Base-by-base conservation (phyloP, 1,140 invertebrate species). In the Calephelis virginiensis region DNA sequence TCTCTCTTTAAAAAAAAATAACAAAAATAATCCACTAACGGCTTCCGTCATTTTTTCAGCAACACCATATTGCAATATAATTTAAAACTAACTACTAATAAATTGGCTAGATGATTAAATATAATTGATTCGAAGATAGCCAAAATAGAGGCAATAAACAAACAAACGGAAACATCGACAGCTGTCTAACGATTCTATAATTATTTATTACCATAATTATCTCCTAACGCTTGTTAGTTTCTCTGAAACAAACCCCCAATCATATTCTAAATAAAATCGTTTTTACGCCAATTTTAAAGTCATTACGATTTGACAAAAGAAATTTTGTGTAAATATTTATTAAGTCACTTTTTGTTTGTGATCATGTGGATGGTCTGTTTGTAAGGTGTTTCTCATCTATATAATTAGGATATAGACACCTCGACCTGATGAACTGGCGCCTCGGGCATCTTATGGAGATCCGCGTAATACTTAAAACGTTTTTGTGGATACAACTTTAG, bases 151-250 rank as follows among this genome's bases (percentile, higher is more conserved):
- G 76, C 76, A 81, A 80, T 77, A 88, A 86, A 89, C 85, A 85
- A 80, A 83, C 82, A 84, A 73, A 80, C 81, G 74, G 75, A 63
- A 66, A 68, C 67, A 76, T 71, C 73, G 74, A 72, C 85, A 88
- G 79, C 84, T 88, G 85, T 76, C 84, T 81, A 83, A 84, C 81
- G 82, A 83, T 82, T 81, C 71, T 80, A 80, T 75, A 83, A 81
- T 78, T 83, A 88, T 90, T 90, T 88, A 90, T 88, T 85, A 82
- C 79, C 74, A 75, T 81, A 81, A 86, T 86, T 82, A 77, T 78
- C 71, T 74, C 74, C 77, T 77, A 82, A 80, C 78, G 80, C 86
- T 85, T 82, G 84, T 88, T 90, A 90, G 83, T 84, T 86, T 81
- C 75, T 82, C 73, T 80, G 72, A 70, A 82, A 76, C 75, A 77